A percentile compares a stretch with the other conserved stretches of the same genome.
Evolutionary conservation across 2,888 invertebrate genomes (phyloP).

Genomic region (Nomada goodeniana): DNA sequence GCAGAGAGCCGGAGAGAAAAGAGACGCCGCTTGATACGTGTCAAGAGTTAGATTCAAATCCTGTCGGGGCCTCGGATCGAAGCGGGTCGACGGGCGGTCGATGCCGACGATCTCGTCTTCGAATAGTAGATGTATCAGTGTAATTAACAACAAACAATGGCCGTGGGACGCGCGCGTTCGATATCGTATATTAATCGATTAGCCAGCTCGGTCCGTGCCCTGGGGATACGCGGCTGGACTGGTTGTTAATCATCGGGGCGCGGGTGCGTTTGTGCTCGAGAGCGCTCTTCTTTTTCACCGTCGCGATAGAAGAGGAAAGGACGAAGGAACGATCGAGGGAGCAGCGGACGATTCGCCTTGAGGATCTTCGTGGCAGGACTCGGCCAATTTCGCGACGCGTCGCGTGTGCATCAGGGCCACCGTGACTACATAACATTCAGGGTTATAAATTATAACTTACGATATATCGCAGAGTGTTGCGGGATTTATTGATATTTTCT

Average conservation of each 20-base stretch:
- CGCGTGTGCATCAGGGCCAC: conserved; percentile 35
- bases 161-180: conserved; percentile 72
- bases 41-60: conserved; percentile 72
- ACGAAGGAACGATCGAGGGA: conserved; percentile 17
- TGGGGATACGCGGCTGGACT: conserved; percentile 69
- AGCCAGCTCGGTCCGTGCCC: conserved; percentile 65
- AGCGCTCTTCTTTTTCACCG: conserved; percentile 60
- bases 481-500: no score
- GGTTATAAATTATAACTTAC: not conserved
- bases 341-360: conserved; percentile 55
- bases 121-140: conserved; percentile 78
- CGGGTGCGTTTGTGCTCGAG: conserved; percentile 74
- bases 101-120: conserved; percentile 67
- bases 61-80: conserved; percentile 56
- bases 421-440: conserved; percentile 30
- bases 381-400: conserved; percentile 66
- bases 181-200: conserved; percentile 80
- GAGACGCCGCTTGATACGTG: conserved; percentile 41
- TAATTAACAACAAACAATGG: conserved; percentile 83
- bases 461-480: not conserved
- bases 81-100: conserved; percentile 72
- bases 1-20: not conserved
- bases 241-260: conserved; percentile 79
- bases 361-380: conserved; percentile 44
- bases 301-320: conserved; percentile 36